Base-by-base conservation (phyloP, 2,888 invertebrate genomes). In the Lagria hirta region DNA sequence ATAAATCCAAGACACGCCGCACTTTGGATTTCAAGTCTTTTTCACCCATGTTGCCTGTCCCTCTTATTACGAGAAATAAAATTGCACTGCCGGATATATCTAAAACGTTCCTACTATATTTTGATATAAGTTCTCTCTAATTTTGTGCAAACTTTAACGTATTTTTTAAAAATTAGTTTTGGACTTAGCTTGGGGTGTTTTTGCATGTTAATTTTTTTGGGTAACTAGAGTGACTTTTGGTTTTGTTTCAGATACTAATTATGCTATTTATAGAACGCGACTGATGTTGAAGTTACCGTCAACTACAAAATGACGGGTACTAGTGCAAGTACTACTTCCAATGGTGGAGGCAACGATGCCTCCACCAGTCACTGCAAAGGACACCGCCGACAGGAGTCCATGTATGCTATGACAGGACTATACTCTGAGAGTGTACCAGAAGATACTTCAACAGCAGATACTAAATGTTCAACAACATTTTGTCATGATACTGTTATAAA, bases 401-500 rank as follows among this genome's bases (percentile, higher is more conserved):
- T 88, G 87, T 89, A 89, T 71, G 86, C 88, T 55, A 88, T 88
- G 88, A 89, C 88, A 26, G 88, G 88, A 16, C 75, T 89, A 44
- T 89, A 89, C 69, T 85, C 88, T 47, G 88, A 88, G 65, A 80
- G 79, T 17, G 77, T 81, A 17, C 78, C 81, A 55, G 77, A 76
- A 51, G 76, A 73, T 36, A 72, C 74, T 52, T 73, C 70, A 53
- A 77, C 43, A 13, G 46, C 29, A 7, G 52, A 51, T 27, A 58
- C 59, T 14, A 62, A 59, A 53, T 60, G 57, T 46, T 52, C 61
- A 32, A 58, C 66, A 28, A 61, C 58, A 22, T 65, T 60, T 49
- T 68, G 68, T 55, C 68, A 68, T 67, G 66, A 72, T 62, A 66
- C 69, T 8, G 75, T 76, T 47, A 75, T 79, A 52, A 85, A 87